phyloP scores from a whole-genome alignment of 2,797 vertebrate species.

The Arctocebus calabarensis region DNA sequence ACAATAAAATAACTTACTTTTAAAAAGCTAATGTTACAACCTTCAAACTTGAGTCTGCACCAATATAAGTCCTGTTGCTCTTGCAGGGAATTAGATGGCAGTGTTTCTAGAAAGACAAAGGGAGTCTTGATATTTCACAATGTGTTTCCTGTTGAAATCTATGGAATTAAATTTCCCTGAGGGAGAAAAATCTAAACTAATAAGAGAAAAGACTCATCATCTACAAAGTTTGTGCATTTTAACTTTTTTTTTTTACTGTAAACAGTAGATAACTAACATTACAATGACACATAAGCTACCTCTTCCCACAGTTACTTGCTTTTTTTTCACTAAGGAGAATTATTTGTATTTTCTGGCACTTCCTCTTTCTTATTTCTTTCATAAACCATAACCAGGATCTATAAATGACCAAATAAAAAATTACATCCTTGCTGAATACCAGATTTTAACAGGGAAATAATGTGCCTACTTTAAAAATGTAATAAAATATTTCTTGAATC shows the following conservation, averaged over 20 bases:
- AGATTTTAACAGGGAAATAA: neutral
- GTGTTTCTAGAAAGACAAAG: constrained; percentile 59
- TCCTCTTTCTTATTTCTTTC: neutral
- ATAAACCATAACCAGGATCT: constrained; percentile 27
- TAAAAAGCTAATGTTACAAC: neutral
- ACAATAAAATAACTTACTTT: neutral
- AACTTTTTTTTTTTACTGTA: neutral
- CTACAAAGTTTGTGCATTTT: neutral
- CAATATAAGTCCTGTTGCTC: neutral
- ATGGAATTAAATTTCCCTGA: constrained; percentile 1
- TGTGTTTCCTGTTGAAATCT: constrained; percentile 45
- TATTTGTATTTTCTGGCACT: neutral
- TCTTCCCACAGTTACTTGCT: neutral
- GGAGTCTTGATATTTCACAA: constrained; percentile 1
- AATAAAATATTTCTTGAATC: constrained; percentile 23
- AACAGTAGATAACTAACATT: neutral
- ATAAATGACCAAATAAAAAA: neutral
- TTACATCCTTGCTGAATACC: neutral
- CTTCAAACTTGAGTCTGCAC: neutral
- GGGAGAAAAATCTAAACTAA: constrained; percentile 4
- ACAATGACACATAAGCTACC: neutral
- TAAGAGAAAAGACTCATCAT: constrained; percentile 21
- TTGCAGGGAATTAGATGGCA: neutral
- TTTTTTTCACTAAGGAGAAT: neutral
- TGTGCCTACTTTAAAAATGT: constrained; percentile 2